Conservation (phyloP, 2,888 invertebrate genomes). For the Athalia circularis region DNA sequence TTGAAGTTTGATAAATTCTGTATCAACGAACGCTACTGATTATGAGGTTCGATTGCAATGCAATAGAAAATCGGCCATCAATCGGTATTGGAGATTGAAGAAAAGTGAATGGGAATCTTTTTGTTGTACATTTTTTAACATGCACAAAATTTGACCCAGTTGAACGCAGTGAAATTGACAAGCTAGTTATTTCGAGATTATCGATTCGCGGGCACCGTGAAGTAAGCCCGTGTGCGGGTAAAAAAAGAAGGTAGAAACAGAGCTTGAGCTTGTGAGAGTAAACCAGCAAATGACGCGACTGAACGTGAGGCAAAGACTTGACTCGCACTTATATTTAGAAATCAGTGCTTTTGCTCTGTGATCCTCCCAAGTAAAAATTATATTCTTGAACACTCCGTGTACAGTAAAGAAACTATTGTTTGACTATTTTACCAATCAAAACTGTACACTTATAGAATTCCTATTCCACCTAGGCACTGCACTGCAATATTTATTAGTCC, state of each 20-base stretch:
- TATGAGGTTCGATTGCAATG: neutral
- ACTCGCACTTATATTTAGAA: conserved; percentile 45
- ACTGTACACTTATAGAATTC: no score
- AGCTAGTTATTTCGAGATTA: conserved; percentile 53
- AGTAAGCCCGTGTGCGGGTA: conserved; percentile 40
- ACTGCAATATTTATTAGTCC: neutral
- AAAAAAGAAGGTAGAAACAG: conserved; percentile 43
- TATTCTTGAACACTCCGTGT: neutral
- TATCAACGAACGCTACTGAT: conserved; percentile 1
- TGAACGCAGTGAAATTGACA: conserved; percentile 55
- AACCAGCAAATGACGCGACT: conserved; percentile 43
- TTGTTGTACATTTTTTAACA: neutral
- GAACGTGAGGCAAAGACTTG: conserved; percentile 34
- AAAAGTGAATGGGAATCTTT: neutral
- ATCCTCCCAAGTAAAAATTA: conserved; percentile 25
- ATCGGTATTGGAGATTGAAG: neutral
- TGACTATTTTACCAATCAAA: neutral
- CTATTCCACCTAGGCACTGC: no score
- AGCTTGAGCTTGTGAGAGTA: conserved; percentile 53
- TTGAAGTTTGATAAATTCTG: conserved; percentile 8
- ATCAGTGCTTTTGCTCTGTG: conserved; percentile 34
- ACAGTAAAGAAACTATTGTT: conserved; percentile 1
- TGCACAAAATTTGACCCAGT: conserved; percentile 56
- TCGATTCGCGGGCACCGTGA: conserved; percentile 49
- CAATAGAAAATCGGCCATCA: neutral